Evolutionary conservation across 2,113 vertebrate genomes (phyloP).

Genomic region (Cebidichthys violaceus): DNA sequence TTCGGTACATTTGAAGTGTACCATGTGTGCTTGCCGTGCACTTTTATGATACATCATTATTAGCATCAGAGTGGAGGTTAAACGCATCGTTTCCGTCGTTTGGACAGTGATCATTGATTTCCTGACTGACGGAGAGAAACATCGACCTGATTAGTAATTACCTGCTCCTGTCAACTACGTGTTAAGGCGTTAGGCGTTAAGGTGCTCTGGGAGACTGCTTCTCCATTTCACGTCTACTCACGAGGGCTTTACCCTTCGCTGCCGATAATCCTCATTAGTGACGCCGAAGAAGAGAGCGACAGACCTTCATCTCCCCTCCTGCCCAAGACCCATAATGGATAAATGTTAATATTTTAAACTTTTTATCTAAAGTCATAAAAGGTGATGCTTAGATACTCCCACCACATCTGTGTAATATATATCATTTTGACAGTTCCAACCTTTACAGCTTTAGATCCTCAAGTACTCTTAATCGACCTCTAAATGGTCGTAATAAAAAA

Average conservation of each 20-base stretch:
- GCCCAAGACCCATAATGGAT: neutral
- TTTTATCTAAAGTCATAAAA: too few relatives aligned
- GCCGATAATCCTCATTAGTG: neutral
- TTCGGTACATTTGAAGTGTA: neutral
- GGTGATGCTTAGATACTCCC: neutral
- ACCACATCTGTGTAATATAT: neutral
- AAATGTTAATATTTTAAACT: neutral
- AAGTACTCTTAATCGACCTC: neutral
- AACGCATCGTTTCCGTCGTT: neutral
- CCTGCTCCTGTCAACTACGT: neutral
- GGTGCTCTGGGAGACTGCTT: neutral
- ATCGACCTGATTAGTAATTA: neutral
- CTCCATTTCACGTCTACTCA: conserved; percentile 1
- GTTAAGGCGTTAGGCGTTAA: too few relatives aligned
- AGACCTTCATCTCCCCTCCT: neutral
- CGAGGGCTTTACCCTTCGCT: neutral
- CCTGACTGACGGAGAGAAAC: neutral
- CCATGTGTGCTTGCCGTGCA: neutral
- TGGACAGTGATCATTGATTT: neutral
- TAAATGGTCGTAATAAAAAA: conserved; percentile 1
- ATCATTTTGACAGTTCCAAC: neutral
- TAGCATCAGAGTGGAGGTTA: neutral
- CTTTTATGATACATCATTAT: neutral
- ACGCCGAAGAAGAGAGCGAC: neutral
- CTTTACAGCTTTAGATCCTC: neutral